These are phyloP conservation scores for Solea solea DNA, from an alignment of 2,113 vertebrate species.

Conservation along the genomic window DNA sequence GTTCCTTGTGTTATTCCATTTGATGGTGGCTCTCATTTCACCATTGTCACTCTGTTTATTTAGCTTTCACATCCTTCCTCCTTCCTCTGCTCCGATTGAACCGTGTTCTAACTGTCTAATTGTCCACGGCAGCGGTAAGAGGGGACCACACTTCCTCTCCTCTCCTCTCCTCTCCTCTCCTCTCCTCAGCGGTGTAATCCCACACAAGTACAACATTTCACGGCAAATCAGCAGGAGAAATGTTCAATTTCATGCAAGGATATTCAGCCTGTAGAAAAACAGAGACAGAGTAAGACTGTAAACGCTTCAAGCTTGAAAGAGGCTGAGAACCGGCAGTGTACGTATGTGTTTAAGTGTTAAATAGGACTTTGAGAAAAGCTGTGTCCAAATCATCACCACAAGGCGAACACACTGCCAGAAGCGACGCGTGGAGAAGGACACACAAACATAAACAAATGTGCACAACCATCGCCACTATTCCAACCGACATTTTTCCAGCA, in stretches of 20 bases:
- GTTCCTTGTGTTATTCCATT: constrained; percentile 37
- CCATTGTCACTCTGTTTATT: constrained; percentile 67
- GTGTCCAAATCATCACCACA: constrained; percentile 19
- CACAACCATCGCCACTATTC: background rate
- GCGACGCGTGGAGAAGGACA: constrained; percentile 15
- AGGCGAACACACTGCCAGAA: constrained; percentile 47
- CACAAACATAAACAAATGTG: constrained; percentile 6
- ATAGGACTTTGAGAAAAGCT: constrained; percentile 1
- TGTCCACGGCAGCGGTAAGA: background rate
- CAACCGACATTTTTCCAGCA: constrained; percentile 12
- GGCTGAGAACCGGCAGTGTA: constrained; percentile 2
- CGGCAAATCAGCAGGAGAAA: constrained; percentile 77
- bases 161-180: constrained; percentile 27
- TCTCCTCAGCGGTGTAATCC: constrained; percentile 62
- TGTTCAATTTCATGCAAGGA: constrained; percentile 77
- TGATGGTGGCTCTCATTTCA: constrained; percentile 49
- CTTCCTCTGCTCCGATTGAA: constrained; percentile 34
- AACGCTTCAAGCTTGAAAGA: constrained; percentile 17
- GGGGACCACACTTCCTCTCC: constrained; percentile 16
- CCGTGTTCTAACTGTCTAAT: constrained; percentile 1
- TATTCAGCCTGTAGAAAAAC: constrained; percentile 61
- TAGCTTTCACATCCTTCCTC: constrained; percentile 62
- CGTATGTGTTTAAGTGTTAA: constrained; percentile 5
- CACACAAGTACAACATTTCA: constrained; percentile 78
- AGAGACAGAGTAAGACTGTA: constrained; percentile 31